Base-by-base conservation (phyloP, 2,888 invertebrate genomes). In the Oligia fasciuncula region DNA sequence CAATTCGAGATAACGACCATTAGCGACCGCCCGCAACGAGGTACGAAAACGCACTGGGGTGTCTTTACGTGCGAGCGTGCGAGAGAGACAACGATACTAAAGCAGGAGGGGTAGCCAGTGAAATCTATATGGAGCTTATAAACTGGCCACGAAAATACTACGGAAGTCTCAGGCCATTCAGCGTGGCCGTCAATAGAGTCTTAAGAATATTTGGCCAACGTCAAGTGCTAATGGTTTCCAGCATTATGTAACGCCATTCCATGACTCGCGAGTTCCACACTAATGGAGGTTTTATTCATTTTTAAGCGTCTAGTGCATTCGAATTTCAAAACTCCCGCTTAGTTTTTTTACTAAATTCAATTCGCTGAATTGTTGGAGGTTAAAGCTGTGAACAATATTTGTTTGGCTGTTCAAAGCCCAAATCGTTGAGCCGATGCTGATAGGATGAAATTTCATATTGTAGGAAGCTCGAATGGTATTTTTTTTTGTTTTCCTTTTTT, bases 1-100 rank as follows among this genome's bases (percentile, higher is more conserved):
- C 83, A 84, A 85, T 74, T 87, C 79, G 60, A 65, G 73, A 76
- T 71, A 67, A 67, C 35, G 46, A 63, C 85, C 75, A 84, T 73
- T 83, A 84, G 84, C 94, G 92, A 91, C 92, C 90, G 80, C 35
- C 78, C 91, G 80, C 86, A 84, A 80, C 88, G 90, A 90, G 71
- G 77, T 88, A 87, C 91, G 86, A 90, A 91, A 93, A 92, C 94
- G 94, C 94, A 95, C 95, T 95, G 93, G 91, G 91, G 91, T 92
- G 88, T 85, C 87, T 90, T 83, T 85, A 90, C 88, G 90, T 89
- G 85, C 88, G 88, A 81, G 84, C 79, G 93, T 86, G 93, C 75
- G 91, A 95, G 87, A 81, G 94, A 92, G 93, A 94, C 89, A 88
- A 86, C 88, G 85, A 89, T 88, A 87, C 71, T 83, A 78, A 88